A percentile compares a stretch with the other conserved stretches of the same genome.
Evolutionary conservation across 2,113 vertebrate genomes (phyloP).

Genomic region (Vidua chalybeata): DNA sequence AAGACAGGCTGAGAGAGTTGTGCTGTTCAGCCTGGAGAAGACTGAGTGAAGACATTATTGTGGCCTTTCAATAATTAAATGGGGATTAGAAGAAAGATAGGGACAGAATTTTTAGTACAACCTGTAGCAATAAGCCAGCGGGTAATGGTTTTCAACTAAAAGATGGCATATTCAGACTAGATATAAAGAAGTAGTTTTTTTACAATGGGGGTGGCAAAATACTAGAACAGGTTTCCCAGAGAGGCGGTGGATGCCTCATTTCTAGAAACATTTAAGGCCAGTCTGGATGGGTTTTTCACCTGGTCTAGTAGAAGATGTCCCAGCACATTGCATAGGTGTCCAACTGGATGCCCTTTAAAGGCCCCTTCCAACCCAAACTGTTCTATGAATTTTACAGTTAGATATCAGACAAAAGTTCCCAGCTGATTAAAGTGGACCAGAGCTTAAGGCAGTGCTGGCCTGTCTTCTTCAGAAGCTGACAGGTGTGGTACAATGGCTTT

Average conservation of each 20-base stretch:
- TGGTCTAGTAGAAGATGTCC: neutral
- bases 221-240: neutral
- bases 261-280: neutral
- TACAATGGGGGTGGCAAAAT: neutral
- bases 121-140: neutral
- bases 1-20: neutral
- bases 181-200: neutral
- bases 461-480: neutral
- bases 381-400: neutral
- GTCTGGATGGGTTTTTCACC: neutral
- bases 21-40: neutral
- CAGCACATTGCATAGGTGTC: neutral
- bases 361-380: neutral
- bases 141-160: neutral
- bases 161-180: neutral
- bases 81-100: neutral
- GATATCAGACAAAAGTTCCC: neutral
- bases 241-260: neutral
- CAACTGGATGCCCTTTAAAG: neutral
- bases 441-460: neutral
- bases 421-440: neutral
- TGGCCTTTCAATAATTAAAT: neutral
- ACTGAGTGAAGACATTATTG: neutral
- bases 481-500: neutral
- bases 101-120: neutral